phyloP scores from a whole-genome alignment of 1,140 invertebrate species.

The Drosophila pseudoananassae region DNA sequence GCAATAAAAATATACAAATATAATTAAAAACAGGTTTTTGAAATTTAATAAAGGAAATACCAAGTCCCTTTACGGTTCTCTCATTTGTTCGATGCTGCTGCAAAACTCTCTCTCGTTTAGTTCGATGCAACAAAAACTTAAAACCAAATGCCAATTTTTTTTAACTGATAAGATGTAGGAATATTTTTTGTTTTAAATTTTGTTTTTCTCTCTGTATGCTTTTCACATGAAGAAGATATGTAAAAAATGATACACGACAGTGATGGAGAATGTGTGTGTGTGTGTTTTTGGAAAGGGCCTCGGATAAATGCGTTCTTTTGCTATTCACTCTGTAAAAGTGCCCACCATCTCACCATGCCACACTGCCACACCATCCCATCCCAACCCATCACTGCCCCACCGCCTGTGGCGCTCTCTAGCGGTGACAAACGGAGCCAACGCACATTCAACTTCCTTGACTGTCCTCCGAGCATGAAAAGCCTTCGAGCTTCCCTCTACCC shows the following conservation, averaged over 20 bases:
- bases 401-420: conserved; percentile 27
- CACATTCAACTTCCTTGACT: conserved; percentile 27
- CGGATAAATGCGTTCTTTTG: conserved; percentile 41
- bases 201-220: conserved; percentile 3
- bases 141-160: too few relatives aligned
- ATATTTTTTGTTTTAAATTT: background rate
- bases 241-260: conserved; percentile 34
- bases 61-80: too few relatives aligned
- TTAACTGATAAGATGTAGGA: too few relatives aligned
- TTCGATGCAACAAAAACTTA: too few relatives aligned
- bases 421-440: conserved; percentile 28
- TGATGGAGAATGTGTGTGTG: background rate
- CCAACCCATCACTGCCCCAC: background rate
- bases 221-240: conserved; percentile 36
- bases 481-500: too few relatives aligned
- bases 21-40: background rate
- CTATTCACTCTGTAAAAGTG: conserved; percentile 9
- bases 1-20: too few relatives aligned
- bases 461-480: conserved; percentile 4
- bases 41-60: too few relatives aligned
- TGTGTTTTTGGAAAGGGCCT: conserved; percentile 20
- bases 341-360: background rate
- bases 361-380: background rate
- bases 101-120: too few relatives aligned
- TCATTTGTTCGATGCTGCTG: too few relatives aligned